Evolutionary conservation across 2,797 vertebrate genomes (phyloP).

Genomic region (Myotis planiceps): DNA sequence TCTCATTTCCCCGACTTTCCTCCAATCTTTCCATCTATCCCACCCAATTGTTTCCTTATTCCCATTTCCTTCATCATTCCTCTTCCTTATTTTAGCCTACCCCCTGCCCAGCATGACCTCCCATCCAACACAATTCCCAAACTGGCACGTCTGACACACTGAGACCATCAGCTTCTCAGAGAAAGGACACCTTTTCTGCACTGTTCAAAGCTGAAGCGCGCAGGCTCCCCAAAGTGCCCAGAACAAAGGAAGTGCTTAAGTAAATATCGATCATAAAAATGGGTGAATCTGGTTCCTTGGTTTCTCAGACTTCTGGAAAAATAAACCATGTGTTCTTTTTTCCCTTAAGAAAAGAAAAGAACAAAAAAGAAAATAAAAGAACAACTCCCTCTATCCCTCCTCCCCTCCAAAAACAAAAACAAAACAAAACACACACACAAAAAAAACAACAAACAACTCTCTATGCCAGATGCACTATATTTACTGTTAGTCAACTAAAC

Average conservation of each 20-base stretch:
- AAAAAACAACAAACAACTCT: not conserved
- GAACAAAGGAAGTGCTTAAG: not conserved
- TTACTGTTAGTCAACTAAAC: not conserved
- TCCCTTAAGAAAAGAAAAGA: not conserved
- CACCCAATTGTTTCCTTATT: not conserved
- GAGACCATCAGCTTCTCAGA: not conserved
- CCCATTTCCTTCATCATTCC: not conserved
- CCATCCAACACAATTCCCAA: not conserved
- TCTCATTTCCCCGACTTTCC: not conserved
- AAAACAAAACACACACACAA: no score
- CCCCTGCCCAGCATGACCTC: not conserved
- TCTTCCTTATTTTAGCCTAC: not conserved
- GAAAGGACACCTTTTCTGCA: not conserved
- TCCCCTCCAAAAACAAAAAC: no score
- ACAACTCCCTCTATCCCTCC: not conserved
- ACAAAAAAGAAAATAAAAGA: not conserved
- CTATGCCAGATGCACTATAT: not conserved
- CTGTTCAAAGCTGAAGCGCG: not conserved
- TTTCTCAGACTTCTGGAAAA: not conserved
- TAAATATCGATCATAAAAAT: constrained; percentile 17
- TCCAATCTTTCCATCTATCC: not conserved
- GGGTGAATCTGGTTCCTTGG: not conserved
- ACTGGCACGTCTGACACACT: not conserved
- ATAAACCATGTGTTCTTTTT: not conserved
- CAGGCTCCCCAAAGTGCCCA: not conserved